Evolutionary conservation across 2,797 vertebrate genomes (phyloP).

Genomic region (Anguilla marmorata): DNA sequence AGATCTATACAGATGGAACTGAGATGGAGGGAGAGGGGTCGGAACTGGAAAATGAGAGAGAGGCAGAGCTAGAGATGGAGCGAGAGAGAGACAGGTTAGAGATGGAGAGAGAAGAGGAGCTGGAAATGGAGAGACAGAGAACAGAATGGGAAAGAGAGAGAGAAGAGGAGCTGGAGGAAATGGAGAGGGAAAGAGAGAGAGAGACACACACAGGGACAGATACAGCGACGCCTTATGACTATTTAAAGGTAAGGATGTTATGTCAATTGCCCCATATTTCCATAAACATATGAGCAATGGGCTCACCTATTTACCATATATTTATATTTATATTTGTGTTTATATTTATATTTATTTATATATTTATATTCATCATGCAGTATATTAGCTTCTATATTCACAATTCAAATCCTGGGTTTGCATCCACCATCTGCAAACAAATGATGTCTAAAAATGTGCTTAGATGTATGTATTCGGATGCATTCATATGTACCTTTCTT

Average conservation of each 20-base stretch:
- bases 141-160: background rate
- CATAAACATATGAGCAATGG: background rate
- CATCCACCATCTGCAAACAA: constrained; percentile 7
- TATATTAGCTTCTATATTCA: background rate
- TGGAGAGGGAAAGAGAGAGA: constrained; percentile 51
- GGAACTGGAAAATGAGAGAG: constrained; percentile 33
- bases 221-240: constrained; percentile 61
- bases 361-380: too few species aligned
- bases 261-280: background rate
- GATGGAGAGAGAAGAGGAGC: constrained; percentile 29
- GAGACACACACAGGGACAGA: constrained; percentile 53
- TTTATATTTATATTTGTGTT: background rate
- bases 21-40: constrained; percentile 35
- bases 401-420: constrained; percentile 15
- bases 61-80: background rate
- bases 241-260: constrained; percentile 67
- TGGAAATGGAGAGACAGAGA: constrained; percentile 27
- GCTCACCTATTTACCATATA: background rate
- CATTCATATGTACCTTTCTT: constrained; percentile 39
- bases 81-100: constrained; percentile 28
- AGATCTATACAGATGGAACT: constrained; percentile 28
- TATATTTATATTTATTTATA: too few species aligned
- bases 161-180: constrained; percentile 46
- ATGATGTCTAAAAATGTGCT: constrained; percentile 1
- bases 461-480: background rate